These are phyloP conservation scores for Drosophila infuscata DNA, from an alignment of 2,888 invertebrate species.

Conservation along the genomic window DNA sequence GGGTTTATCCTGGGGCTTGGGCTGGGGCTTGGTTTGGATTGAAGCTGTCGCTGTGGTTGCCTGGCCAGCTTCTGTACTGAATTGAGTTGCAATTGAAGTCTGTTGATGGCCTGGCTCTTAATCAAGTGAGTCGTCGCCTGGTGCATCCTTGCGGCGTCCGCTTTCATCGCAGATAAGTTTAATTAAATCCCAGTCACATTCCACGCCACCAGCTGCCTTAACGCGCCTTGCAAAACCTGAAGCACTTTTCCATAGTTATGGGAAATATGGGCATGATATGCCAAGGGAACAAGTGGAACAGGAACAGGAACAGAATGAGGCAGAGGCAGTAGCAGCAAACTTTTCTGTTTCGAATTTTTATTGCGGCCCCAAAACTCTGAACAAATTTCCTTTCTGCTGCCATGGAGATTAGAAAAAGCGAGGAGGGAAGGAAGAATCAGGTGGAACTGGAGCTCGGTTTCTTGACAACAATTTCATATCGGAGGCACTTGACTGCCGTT, in stretches of 20 bases:
- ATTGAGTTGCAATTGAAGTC: constrained; percentile 21
- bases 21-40: not conserved
- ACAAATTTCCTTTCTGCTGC: constrained; percentile 45
- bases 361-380: constrained; percentile 51
- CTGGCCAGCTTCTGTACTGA: constrained; percentile 1
- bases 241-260: constrained; percentile 39
- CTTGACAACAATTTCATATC: constrained; percentile 78
- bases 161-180: constrained; percentile 65
- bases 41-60: constrained; percentile 2
- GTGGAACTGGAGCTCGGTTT: constrained; percentile 42
- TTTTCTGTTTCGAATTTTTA: constrained; percentile 74
- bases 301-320: not conserved
- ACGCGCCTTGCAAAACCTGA: constrained; percentile 51
- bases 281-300: constrained; percentile 1
- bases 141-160: constrained; percentile 5
- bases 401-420: constrained; percentile 43
- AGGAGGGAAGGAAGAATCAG: constrained; percentile 11
- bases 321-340: constrained; percentile 45
- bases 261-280: constrained; percentile 12
- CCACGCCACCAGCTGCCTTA: constrained; percentile 34
- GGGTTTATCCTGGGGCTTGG: constrained; percentile 20
- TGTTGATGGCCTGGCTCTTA: constrained; percentile 52
- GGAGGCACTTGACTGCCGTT: constrained; percentile 51
- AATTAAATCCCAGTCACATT: constrained; percentile 64
- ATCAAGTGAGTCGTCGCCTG: constrained; percentile 51